phyloP scores from a whole-genome alignment of 2,113 vertebrate genomes.

The Enhydra lutris region DNA sequence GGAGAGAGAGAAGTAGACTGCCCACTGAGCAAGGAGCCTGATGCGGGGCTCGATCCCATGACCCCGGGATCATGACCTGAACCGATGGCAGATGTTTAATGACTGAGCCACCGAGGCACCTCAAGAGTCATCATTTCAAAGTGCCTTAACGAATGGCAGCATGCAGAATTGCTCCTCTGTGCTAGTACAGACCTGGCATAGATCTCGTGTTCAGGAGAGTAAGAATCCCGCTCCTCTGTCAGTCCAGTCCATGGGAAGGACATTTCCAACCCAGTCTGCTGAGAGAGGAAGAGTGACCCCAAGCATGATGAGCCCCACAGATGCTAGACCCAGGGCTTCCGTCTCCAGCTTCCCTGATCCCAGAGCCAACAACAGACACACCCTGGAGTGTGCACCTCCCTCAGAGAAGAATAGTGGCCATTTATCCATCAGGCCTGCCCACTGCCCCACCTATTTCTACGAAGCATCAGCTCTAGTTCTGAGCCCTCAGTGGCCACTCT shows the following conservation, averaged over 20 bases:
- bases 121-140: not conserved
- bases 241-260: not conserved
- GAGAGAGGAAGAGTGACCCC: not conserved
- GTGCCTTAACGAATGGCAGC: not conserved
- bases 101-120: no score
- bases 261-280: not conserved
- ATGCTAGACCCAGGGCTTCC: not conserved
- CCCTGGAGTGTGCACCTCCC: not conserved
- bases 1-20: no score
- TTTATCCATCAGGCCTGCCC: not conserved
- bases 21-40: no score
- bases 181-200: not conserved
- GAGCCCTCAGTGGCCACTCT: not conserved
- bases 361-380: not conserved
- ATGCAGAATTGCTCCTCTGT: not conserved
- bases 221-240: not conserved
- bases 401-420: not conserved
- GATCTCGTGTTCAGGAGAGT: not conserved
- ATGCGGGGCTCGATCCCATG: no score
- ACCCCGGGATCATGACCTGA: no score
- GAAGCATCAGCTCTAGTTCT: not conserved
- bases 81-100: no score
- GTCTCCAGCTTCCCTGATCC: not conserved
- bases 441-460: not conserved
- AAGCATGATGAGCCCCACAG: rapidly evolving